Evolutionary conservation across 2,113 vertebrate genomes (phyloP).

Genomic region (Danionella cerebrum): DNA sequence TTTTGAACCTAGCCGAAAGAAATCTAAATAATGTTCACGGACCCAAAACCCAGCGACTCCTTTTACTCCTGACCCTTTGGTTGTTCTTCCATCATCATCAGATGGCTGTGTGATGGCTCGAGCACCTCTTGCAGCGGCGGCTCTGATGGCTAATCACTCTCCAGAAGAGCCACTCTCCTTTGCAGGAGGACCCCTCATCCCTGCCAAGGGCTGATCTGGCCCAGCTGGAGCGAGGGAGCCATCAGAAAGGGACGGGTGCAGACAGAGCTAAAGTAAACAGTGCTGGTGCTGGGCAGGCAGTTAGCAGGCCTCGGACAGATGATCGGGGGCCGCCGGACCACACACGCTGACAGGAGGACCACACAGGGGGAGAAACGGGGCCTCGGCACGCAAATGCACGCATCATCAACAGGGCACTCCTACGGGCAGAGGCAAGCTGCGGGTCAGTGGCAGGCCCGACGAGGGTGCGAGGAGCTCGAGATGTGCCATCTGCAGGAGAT

Average conservation of each 20-base stretch:
- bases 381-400: slow-evolving; percentile 72
- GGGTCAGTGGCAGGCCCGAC: slow-evolving; percentile 47
- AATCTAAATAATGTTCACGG: no score
- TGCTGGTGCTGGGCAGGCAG: slow-evolving; percentile 91
- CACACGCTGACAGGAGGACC: slow-evolving; percentile 86
- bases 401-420: slow-evolving; percentile 54
- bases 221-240: slow-evolving; percentile 95
- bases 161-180: slow-evolving; percentile 49
- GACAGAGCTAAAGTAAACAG: slow-evolving; percentile 99
- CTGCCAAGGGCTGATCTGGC: slow-evolving; percentile 79
- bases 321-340: slow-evolving; percentile 90
- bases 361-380: slow-evolving; percentile 77
- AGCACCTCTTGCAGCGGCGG: no score
- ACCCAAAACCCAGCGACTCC: no score
- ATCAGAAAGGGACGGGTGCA: slow-evolving; percentile 88
- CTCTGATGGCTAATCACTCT: no score
- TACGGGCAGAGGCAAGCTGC: slow-evolving; percentile 48
- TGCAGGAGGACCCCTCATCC: slow-evolving; percentile 41
- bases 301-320: slow-evolving; percentile 96
- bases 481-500: slow-evolving; percentile 43
- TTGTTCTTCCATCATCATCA: no score
- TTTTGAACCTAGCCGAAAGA: no score
- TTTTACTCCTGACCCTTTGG: no score
- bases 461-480: slow-evolving; percentile 46
- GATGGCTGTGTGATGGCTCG: no score